Evolutionary conservation across 2,113 vertebrate genomes (phyloP), one percentile per base, ranked within the genome.

Genomic region (Dinomys branickii): DNA sequence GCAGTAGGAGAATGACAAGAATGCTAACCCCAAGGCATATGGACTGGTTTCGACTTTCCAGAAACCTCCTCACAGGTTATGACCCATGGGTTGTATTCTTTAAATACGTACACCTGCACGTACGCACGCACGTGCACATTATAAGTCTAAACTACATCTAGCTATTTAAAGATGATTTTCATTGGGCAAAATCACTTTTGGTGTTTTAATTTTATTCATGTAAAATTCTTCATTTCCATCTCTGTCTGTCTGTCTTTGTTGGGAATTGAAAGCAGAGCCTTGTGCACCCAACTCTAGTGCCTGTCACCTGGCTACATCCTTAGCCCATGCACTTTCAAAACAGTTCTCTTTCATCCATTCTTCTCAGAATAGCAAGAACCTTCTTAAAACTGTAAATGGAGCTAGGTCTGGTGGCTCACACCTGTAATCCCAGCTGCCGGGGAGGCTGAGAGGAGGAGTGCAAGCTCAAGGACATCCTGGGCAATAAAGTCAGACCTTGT

Each of bases 1-100:
- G 86, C 78, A 87, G 47, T 75, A 94, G 86, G 63, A 93, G 86
- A 96, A 88, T 92, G 94, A 84, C 41, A 95, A 89, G 94, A 96
- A 97, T 96, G 94, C 73, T 83, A 90, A 91, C 89, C 91, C 47
- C 19, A 0, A 65, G 89, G 94, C 91, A 30, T 90, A 28, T 67
- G 65, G 77, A 61, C 63, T 95, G 97, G 54, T 84, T 96, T 91
- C 50, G 73, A 63, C 58, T 95, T 91, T 75, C 58, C 93, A 75
- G 58, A 95, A 52, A 85, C 35, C 35, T 67, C 24, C 83, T 75
- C 50, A 69, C 63, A 86, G 58, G n/a, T 95, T 38, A 81, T 56
- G n/a, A 85, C 11, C 69, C 17, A 38, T 47, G 63, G 47, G 20
- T 65, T n/a, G 4, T 69, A 71, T 84, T 63, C 85, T 28, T 89